phyloP scores from a whole-genome alignment of 2,797 vertebrate species.

The Falco peregrinus region DNA sequence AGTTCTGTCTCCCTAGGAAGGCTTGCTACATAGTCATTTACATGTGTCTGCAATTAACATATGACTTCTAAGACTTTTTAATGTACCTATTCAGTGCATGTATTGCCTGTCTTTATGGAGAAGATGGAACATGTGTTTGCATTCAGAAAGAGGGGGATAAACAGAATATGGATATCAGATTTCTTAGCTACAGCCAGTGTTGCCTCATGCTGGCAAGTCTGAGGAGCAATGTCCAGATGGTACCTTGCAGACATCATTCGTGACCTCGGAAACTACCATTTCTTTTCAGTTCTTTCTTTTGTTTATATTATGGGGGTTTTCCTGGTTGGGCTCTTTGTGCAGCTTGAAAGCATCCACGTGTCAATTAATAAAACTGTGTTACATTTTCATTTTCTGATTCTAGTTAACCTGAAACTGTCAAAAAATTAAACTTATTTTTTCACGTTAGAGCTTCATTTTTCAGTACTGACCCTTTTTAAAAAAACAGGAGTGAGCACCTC shows the following conservation, averaged over 20 bases:
- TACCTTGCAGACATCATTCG: neutral
- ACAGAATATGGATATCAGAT: neutral
- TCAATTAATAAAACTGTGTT: neutral
- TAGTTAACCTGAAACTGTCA: neutral
- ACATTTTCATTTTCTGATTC: neutral
- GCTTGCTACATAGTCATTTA: neutral
- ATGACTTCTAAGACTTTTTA: neutral
- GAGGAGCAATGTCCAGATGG: neutral
- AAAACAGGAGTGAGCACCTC: neutral
- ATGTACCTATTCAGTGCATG: neutral
- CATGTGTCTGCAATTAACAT: neutral
- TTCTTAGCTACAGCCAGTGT: neutral
- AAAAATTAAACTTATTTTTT: neutral
- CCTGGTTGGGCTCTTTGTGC: neutral
- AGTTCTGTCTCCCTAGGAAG: neutral
- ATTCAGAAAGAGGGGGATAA: neutral
- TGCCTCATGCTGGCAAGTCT: neutral
- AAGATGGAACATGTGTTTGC: constrained; percentile 27
- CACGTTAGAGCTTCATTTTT: neutral
- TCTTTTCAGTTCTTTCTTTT: neutral
- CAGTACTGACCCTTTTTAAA: neutral
- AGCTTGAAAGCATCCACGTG: neutral
- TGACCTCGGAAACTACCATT: neutral
- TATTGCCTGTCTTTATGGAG: neutral
- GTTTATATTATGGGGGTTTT: neutral